A percentile compares a stretch with the other conserved stretches of the same genome.
phyloP scores from a whole-genome alignment of 2,113 vertebrate genomes.

The Puffinus mauretanicus region DNA sequence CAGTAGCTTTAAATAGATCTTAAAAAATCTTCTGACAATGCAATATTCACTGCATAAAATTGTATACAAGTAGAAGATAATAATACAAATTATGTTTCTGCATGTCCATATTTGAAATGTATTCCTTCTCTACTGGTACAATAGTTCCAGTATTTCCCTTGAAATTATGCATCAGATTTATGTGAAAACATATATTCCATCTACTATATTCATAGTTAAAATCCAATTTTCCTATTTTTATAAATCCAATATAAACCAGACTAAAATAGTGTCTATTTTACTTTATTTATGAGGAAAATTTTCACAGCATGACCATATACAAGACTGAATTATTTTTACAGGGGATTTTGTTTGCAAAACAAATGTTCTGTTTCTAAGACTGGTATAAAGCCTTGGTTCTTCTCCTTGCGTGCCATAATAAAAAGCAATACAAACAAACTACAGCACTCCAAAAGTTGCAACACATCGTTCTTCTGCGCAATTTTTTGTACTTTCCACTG shows the following conservation, averaged over 20 bases:
- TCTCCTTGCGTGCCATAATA: accelerated
- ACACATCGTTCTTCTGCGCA: background rate
- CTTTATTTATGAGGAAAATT: background rate
- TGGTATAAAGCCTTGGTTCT: background rate
- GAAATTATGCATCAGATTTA: background rate
- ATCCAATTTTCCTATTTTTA: background rate
- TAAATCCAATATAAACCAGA: background rate
- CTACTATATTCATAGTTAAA: background rate
- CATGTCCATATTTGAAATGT: background rate
- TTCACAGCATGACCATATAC: background rate
- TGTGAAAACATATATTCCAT: background rate
- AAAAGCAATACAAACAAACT: background rate
- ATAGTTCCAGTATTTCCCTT: background rate
- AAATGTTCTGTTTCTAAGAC: background rate
- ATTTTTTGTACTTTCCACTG: background rate
- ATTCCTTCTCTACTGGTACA: background rate
- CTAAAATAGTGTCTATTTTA: background rate
- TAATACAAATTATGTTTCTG: background rate
- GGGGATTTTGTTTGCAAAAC: background rate
- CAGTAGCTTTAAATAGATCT: background rate
- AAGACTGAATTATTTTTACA: background rate
- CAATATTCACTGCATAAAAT: background rate
- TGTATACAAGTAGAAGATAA: background rate
- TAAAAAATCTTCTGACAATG: background rate
- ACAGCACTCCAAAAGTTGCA: background rate